Evolutionary conservation across 2,113 vertebrate genomes (phyloP), one percentile per base, ranked within the genome.

Genomic region (Pyrgilauda ruficollis): DNA sequence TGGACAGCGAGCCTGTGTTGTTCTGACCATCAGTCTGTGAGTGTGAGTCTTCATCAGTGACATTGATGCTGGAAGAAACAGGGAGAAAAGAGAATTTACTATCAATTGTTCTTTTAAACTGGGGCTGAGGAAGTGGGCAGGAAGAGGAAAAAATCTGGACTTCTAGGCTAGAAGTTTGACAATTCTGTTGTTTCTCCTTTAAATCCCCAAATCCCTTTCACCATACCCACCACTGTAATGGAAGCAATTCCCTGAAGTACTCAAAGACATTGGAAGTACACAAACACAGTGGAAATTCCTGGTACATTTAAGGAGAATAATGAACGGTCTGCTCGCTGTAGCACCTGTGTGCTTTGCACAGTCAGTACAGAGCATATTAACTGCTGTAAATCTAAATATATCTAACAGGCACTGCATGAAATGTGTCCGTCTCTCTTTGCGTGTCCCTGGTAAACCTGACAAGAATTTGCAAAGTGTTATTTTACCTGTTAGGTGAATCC

Each of bases 401-500:
- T 52, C 59, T 37, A 46, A 74, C 23, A 28, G 26, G 10, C 7
- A 20, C 28, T 46, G n/a, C 12, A 12, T 58, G 30, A 66, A 66
- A 37, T 11, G 20, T 37, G 2, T 61, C 55, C 37, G 4, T 46
- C 39, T 90, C 6, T 23, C 33, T 80, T 62, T 17, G 15, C 1
- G 4, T 59, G 47, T 37, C 84, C 50, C 35, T 47, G 59, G 17
- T 28, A 81, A 84, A 69, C 37, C 26, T 63, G 72, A 62, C 17
- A 52, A 27, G 52, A 50, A 52, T 31, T 79, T 81, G 33, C 39
- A 6, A 19, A 68, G 33, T 28, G 33, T 31, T 75, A 13, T 37
- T 96, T 97, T 98, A 98, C 98, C 98, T 98, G 92, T 66, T 68
- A 4, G 97, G 97, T 49, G 97, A 97, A 37, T 95, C 88, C 52